Base-by-base conservation (phyloP, 2,797 vertebrate genomes). In the Cuculus canorus region DNA sequence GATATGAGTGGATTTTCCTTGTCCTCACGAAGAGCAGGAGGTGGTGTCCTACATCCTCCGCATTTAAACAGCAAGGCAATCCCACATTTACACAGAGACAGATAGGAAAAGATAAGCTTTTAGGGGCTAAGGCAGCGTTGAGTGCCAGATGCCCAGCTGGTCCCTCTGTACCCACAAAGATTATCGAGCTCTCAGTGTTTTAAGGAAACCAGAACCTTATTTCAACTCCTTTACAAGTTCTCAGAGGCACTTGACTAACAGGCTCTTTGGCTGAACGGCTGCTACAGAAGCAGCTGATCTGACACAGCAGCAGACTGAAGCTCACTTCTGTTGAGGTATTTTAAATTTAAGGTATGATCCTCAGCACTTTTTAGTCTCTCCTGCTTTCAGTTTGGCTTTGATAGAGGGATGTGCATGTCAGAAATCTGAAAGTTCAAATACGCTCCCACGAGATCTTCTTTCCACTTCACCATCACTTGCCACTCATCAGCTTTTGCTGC, bases 271-370 rank as follows among this genome's bases (percentile, higher is more conserved):
- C 57, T 39, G n/a, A 21, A 48, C 0, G 0, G 54, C 76, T 52
- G 3, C 54, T 39, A 30, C 7, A 48, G 37, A 12, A 86, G 48
- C 22, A 81, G 41, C 43, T 25, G 39, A 88, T 63, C 63, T 78
- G 47, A 85, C 45, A 65, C 54, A 69, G 13, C 60, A 57, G 9
- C 18, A 72, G 61, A 43, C 11, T 56, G 43, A 48, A 82, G 69
- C 24, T 86, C 22, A 32, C 35, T 88, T 83, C 69, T 78, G 33
- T 47, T 59, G 80, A 95, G 23, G 47, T 37, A 32, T 75, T 95
- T 88, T 17, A 57, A 87, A 90, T 86, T 81, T 78, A 61, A 91
- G 86, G 68, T 70, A 87, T 23, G 78, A 95, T 92, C 30, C 57
- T 17, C 21, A 86, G 64, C 33, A 83, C 79, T 57, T 73, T 70